These are phyloP conservation scores for Redunca redunca DNA, from an alignment of 2,113 vertebrate species.

Conservation along the genomic window DNA sequence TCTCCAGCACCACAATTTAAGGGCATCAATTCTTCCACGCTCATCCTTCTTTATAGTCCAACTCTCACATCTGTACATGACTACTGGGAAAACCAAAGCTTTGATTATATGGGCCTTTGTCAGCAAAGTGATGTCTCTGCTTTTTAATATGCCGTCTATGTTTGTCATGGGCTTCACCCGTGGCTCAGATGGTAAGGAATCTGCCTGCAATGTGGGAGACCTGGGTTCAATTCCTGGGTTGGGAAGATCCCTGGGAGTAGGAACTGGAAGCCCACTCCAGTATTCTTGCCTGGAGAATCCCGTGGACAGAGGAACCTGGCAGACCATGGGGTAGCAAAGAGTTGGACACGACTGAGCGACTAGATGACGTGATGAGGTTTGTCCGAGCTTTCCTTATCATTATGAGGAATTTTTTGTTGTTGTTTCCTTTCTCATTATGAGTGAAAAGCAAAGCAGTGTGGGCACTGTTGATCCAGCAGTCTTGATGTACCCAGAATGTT, in stretches of 20 bases:
- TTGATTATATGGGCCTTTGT: neutral
- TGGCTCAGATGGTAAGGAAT: neutral
- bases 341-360: rapidly evolving
- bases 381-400: neutral
- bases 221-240: neutral
- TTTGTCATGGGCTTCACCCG: neutral
- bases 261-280: neutral
- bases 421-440: neutral
- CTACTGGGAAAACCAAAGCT: neutral
- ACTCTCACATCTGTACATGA: neutral
- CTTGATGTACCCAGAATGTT: rapidly evolving
- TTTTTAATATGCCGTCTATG: neutral
- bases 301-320: neutral
- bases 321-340: neutral
- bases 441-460: neutral
- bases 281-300: neutral
- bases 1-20: neutral
- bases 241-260: neutral
- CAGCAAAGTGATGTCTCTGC: neutral
- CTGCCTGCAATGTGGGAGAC: neutral
- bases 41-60: neutral
- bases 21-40: neutral
- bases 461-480: neutral
- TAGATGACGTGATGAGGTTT: neutral
- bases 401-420: neutral